phyloP scores from a whole-genome alignment of 2,113 vertebrate genomes.

The Rhodinocichla rosea region DNA sequence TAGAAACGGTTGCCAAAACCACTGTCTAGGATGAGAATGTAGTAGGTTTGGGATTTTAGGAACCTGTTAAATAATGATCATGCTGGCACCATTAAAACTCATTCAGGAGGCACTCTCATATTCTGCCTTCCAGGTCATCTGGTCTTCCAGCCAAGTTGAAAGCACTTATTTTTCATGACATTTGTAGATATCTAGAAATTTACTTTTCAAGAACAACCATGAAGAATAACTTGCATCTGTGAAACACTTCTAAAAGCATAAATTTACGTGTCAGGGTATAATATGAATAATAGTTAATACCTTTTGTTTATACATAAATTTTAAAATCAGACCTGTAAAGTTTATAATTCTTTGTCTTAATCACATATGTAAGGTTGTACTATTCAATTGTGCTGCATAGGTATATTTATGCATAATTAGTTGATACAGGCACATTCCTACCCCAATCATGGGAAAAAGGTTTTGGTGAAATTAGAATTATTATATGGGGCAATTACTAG shows the following conservation, averaged over 20 bases:
- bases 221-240: neutral
- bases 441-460: neutral
- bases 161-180: neutral
- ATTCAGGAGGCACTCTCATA: neutral
- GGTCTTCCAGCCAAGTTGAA: neutral
- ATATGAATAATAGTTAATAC: neutral
- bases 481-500: neutral
- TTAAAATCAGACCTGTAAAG: neutral
- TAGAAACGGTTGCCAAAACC: neutral
- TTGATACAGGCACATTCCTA: neutral
- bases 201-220: neutral
- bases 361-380: neutral
- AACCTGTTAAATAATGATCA: neutral
- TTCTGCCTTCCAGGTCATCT: neutral
- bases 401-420: neutral
- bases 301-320: neutral
- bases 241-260: neutral
- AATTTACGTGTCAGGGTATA: neutral
- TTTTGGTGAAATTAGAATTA: conserved; percentile 24
- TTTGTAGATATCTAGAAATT: neutral
- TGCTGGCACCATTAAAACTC: neutral
- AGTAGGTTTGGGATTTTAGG: neutral
- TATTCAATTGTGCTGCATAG: neutral
- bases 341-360: neutral
- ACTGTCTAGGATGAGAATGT: neutral